A percentile compares a stretch with the other conserved stretches of the same genome.
phyloP scores from a whole-genome alignment of 2,888 invertebrate species.

The Arctia plantaginis region DNA sequence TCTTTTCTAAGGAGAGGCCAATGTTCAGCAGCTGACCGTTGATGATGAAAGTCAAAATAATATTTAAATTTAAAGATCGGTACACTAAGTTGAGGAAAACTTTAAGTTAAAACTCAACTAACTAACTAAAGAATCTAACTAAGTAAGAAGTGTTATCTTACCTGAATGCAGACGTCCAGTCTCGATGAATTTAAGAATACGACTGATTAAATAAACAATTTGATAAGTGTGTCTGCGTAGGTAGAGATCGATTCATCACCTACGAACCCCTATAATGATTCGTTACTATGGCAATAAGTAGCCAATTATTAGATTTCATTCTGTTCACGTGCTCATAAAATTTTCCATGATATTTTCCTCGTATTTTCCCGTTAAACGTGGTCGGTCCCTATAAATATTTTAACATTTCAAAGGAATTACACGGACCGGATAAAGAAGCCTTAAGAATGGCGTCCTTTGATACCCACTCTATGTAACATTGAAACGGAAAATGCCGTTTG shows the following conservation, averaged over 20 bases:
- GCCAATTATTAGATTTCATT: slow-evolving; percentile 17
- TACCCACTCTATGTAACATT: neutral
- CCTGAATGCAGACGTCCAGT: slow-evolving; percentile 8
- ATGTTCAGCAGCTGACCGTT: no score
- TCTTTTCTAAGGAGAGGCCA: no score
- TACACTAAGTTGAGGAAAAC: neutral
- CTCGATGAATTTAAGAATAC: neutral
- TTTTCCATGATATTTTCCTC: slow-evolving; percentile 3
- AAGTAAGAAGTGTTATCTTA: neutral
- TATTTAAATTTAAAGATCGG: neutral
- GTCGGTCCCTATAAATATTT: slow-evolving; percentile 3
- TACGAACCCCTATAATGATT: slow-evolving; percentile 16
- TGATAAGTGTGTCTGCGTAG: neutral
- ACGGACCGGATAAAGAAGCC: neutral
- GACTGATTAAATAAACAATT: slow-evolving; percentile 11
- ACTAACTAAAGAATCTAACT: neutral
- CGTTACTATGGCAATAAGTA: slow-evolving; percentile 22
- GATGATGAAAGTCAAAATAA: neutral
- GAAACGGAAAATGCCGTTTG: neutral
- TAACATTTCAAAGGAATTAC: neutral
- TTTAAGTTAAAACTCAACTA: neutral
- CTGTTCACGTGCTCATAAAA: slow-evolving; percentile 4
- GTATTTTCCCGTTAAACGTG: slow-evolving; percentile 5
- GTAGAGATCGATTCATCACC: slow-evolving; percentile 16
- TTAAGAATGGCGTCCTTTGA: neutral